phyloP scores from a whole-genome alignment of 2,888 invertebrate genomes.

The Cynaeus angustus region DNA sequence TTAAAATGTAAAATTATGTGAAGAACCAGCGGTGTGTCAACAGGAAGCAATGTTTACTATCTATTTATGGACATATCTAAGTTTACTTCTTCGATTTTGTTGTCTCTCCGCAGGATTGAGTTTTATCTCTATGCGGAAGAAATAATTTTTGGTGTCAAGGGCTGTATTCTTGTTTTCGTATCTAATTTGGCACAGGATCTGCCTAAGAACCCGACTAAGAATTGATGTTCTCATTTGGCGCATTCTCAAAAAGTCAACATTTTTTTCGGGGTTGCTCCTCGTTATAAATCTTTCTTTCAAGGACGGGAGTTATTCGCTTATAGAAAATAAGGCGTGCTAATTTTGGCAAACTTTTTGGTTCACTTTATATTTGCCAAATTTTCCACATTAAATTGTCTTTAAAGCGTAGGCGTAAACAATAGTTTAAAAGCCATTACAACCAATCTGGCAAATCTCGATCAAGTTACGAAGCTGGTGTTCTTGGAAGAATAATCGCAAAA shows the following conservation, averaged over 20 bases:
- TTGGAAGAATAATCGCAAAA: slow-evolving; percentile 33
- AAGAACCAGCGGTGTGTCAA: slow-evolving; percentile 27
- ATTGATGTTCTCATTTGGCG: slow-evolving; percentile 24
- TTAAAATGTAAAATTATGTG: slow-evolving; percentile 35
- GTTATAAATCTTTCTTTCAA: no score
- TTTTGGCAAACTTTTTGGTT: no score
- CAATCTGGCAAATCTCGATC: background rate
- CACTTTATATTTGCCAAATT: no score
- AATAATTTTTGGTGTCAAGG: no score
- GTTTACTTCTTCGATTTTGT: slow-evolving; percentile 6
- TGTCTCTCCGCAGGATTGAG: background rate
- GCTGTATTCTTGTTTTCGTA: slow-evolving; percentile 8
- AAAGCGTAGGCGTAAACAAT: no score
- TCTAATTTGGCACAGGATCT: slow-evolving; percentile 15
- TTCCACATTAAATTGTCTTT: background rate
- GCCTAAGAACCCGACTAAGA: slow-evolving; percentile 9
- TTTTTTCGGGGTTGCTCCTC: no score
- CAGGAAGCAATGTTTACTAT: slow-evolving; percentile 18
- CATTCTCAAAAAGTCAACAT: slow-evolving; percentile 7
- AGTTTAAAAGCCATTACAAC: background rate
- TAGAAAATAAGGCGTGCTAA: no score
- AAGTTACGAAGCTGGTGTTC: background rate
- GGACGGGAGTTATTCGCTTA: no score
- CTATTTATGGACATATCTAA: slow-evolving; percentile 10
- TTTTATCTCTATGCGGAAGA: slow-evolving; percentile 12